Evolutionary conservation across 2,113 vertebrate species (phyloP), one percentile per base, ranked within the genome.

Genomic region (Aldabrachelys gigantea): DNA sequence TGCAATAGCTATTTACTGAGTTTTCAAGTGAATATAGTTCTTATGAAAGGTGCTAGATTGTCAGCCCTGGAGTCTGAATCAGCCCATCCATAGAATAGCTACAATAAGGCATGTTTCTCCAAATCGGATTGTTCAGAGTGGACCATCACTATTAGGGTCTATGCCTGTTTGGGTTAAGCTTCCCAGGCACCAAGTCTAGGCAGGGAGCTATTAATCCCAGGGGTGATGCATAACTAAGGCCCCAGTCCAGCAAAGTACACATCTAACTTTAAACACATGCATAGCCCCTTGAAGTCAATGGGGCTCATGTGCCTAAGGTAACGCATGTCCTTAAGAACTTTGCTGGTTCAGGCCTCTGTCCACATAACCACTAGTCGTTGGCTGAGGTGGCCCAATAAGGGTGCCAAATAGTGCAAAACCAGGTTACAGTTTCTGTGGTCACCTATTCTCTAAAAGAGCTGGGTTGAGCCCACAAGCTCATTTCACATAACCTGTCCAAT

Each of bases 11-110:
- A 41, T 31, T 9, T 4, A 5, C 1, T 83, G 84, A 82, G 5
- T 76, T 10, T 87, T 86, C 82, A 41, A 50, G 4, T 50, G 93
- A 80, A 2, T 72, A 83, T 94, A 95, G 92, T 10, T 38, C 38
- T 44, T 76, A 44, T 44, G 6, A 25, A 10, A 56, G 41, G 25
- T 69, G 38, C 85, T 8, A 13, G 79, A 50, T 1, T 19, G 25
- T 27, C 17, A 88, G 5, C 80, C 65, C 31, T 2, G 57, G 3
- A 41, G 53, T 59, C 4, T 62, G 62, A 6, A 41, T 87, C 16
- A 44, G 6, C n/a, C 41, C 24, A 69, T 22, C 5, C 11, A 16
- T 96, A 92, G 47, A 82, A 44, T 6, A 84, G 1, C 19, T 29
- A 19, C 25, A 10, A 8, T 59, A 54, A 54, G 16, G 78, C 29